These are phyloP conservation scores for Stegana nigrithorax DNA, from an alignment of 2,888 invertebrate species.

Conservation along the genomic window DNA sequence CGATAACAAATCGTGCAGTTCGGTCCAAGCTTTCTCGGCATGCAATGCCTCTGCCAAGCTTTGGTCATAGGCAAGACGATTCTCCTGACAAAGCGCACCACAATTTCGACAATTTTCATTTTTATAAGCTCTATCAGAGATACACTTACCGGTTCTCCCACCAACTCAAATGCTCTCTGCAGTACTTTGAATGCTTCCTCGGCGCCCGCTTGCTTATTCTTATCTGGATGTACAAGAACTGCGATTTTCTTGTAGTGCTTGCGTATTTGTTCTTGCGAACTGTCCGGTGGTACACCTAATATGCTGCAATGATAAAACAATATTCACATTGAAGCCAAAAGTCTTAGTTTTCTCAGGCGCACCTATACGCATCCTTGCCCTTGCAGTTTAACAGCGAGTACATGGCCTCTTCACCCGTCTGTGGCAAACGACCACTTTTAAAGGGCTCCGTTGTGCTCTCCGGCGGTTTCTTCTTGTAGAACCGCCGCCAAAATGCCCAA, in stretches of 20 bases:
- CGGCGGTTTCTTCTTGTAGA: conserved; percentile 67
- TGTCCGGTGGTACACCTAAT: conserved; percentile 86
- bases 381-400: conserved; percentile 91
- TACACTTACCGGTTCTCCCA: conserved; percentile 83
- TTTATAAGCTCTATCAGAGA: background rate
- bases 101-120: background rate
- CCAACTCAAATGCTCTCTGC: conserved; percentile 94
- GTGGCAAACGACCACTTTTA: conserved; percentile 74
- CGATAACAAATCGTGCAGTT: conserved; percentile 86
- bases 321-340: background rate
- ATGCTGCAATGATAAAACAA: conserved; percentile 72
- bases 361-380: conserved; percentile 96
- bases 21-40: conserved; percentile 89
- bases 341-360: conserved; percentile 27
- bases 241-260: conserved; percentile 94
- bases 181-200: conserved; percentile 97
- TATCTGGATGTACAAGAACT: conserved; percentile 95
- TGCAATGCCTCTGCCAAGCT: conserved; percentile 81
- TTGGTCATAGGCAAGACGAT: conserved; percentile 79
- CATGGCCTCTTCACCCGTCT: conserved; percentile 95
- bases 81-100: conserved; percentile 71
- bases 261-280: conserved; percentile 93
- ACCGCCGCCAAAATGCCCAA: conserved; percentile 66
- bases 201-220: conserved; percentile 94
- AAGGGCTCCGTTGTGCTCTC: conserved; percentile 63